Percentiles rank a stretch among this genome's conserved stretches.
phyloP scores from a whole-genome alignment of 2,797 vertebrate genomes.

The Bradypodion pumilum region DNA sequence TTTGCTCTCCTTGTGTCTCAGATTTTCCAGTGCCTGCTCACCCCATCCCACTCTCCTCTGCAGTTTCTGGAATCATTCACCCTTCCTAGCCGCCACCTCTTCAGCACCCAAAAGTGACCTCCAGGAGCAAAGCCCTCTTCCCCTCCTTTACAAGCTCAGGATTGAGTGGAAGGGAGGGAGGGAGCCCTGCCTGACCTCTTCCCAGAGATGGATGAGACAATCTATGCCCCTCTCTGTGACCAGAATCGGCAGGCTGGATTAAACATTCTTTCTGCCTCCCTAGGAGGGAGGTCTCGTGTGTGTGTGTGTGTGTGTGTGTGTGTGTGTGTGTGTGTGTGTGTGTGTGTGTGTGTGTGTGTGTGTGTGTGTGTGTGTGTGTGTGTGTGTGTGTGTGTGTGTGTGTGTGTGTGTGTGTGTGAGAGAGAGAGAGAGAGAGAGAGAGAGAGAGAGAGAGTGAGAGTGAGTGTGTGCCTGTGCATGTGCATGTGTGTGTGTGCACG shows the following conservation, averaged over 20 bases:
- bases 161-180: no score
- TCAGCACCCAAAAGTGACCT: slow-evolving; percentile 6
- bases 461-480: no score
- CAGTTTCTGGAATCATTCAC: background rate
- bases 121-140: background rate
- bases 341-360: no score
- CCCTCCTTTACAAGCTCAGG: background rate
- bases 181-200: slow-evolving; percentile 26
- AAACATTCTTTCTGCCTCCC: slow-evolving; percentile 31
- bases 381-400: no score
- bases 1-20: background rate
- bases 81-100: background rate
- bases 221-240: slow-evolving; percentile 25
- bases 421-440: no score
- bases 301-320: no score
- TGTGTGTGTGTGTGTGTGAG: no score
- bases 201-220: slow-evolving; percentile 26
- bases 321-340: no score
- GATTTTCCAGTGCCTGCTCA: background rate
- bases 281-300: slow-evolving; percentile 53
- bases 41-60: background rate
- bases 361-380: no score
- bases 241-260: slow-evolving; percentile 33
- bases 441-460: no score
- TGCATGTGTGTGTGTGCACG: no score